A percentile compares a stretch with the other conserved stretches of the same genome.
These are phyloP conservation scores for Ploceus nigricollis DNA, from an alignment of 2,113 vertebrate species.

Conservation along the genomic window DNA sequence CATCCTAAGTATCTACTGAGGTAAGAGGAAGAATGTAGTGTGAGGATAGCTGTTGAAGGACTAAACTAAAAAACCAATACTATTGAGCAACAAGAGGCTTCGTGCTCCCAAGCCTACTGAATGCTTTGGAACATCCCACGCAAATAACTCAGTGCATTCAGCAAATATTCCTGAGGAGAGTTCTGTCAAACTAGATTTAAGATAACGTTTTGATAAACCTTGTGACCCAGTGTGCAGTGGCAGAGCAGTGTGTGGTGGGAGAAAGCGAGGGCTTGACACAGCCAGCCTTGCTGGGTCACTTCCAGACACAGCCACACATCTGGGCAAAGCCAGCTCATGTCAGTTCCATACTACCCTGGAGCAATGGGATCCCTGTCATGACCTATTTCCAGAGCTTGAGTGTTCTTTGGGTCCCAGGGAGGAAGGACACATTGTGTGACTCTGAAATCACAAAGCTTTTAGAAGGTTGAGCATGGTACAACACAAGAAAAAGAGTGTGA, in stretches of 20 bases:
- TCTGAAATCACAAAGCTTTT: not conserved
- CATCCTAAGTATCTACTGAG: not conserved
- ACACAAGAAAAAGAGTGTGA: not conserved
- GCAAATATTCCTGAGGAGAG: not conserved
- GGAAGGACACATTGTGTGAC: not conserved
- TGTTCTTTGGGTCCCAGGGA: not conserved
- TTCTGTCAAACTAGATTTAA: not conserved
- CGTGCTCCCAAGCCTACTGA: not conserved
- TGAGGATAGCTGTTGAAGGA: not conserved
- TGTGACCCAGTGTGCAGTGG: not conserved
- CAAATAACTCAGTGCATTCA: not conserved
- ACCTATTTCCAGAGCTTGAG: not conserved
- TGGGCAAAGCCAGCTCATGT: not conserved
- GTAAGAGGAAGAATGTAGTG: not conserved
- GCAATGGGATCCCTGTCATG: rapidly evolving
- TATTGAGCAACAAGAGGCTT: not conserved
- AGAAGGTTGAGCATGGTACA: rapidly evolving
- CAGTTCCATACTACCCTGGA: not conserved
- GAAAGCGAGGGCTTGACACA: not conserved
- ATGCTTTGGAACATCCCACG: not conserved
- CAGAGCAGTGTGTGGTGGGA: not conserved
- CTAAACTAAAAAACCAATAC: not conserved
- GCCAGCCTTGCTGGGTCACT: not conserved
- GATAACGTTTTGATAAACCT: not conserved
- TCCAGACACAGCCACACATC: not conserved